Conservation (phyloP, 2,797 vertebrate species). For the Hypotaenidia philippensis region DNA sequence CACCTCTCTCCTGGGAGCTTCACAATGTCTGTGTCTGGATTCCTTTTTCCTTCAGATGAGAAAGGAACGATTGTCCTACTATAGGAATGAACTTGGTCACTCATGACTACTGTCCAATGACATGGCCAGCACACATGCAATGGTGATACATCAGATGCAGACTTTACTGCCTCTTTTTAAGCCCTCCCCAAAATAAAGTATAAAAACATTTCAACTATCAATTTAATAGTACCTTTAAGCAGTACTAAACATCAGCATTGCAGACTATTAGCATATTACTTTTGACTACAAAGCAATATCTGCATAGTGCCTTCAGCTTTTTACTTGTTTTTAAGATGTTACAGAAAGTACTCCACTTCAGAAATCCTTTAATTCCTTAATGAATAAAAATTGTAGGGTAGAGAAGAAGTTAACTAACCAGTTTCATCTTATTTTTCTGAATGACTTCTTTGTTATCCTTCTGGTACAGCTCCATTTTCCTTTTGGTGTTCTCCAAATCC, state of each 20-base stretch:
- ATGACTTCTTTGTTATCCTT: conserved; percentile 95
- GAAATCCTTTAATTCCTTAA: conserved; percentile 35
- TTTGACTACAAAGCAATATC: not conserved
- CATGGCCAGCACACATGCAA: not conserved
- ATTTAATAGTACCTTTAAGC: not conserved
- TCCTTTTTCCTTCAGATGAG: conserved; percentile 36
- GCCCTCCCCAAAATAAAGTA: not conserved
- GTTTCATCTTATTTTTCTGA: conserved; percentile 94
- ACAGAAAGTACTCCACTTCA: not conserved
- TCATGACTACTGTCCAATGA: conserved; percentile 51
- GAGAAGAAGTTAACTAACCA: conserved; percentile 83
- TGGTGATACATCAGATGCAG: conserved; percentile 28
- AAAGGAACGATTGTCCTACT: conserved; percentile 61
- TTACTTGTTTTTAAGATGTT: not conserved
- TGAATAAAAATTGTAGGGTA: not conserved
- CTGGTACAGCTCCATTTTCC: conserved; percentile 96
- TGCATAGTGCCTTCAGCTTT: not conserved
- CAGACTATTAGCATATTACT: not conserved
- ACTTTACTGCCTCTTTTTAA: not conserved
- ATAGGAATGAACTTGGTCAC: conserved; percentile 53
- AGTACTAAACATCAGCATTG: not conserved
- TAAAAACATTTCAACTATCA: not conserved
- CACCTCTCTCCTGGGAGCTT: conserved; percentile 42
- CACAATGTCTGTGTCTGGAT: conserved; percentile 37
- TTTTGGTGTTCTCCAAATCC: conserved; percentile 94